Conservation (phyloP, 2,888 invertebrate species). For the Drosophila robusta region DNA sequence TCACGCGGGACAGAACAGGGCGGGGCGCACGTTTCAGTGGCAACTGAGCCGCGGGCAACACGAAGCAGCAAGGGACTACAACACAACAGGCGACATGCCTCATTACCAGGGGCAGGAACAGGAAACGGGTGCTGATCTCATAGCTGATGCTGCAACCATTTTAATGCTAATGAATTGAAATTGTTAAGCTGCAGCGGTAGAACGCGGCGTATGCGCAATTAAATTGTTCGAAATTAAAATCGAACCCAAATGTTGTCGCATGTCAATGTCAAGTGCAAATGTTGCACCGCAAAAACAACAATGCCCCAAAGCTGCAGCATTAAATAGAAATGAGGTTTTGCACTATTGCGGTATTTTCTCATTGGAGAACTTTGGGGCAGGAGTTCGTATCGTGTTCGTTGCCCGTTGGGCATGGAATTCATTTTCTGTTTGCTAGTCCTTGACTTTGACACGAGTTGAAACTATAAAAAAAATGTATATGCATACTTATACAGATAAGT, state of each 20-base stretch:
- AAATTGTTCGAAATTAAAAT: slow-evolving; percentile 64
- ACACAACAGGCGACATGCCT: slow-evolving; percentile 35
- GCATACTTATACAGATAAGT: not conserved
- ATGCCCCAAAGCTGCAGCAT: slow-evolving; percentile 19
- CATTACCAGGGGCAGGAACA: slow-evolving; percentile 45
- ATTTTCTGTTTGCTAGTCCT: slow-evolving; percentile 49
- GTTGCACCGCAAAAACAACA: slow-evolving; percentile 49
- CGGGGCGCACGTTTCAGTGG: slow-evolving; percentile 52
- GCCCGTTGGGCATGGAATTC: slow-evolving; percentile 49
- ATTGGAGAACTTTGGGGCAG: slow-evolving; percentile 9
- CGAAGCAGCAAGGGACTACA: slow-evolving; percentile 19
- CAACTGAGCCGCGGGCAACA: slow-evolving; percentile 58
- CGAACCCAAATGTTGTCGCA: slow-evolving; percentile 45
- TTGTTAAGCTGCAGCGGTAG: slow-evolving; percentile 38
- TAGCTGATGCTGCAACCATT: slow-evolving; percentile 18
- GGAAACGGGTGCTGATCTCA: slow-evolving; percentile 32
- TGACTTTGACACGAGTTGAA: slow-evolving; percentile 58
- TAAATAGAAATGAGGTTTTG: slow-evolving; percentile 54
- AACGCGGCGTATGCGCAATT: slow-evolving; percentile 66
- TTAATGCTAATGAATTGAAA: slow-evolving; percentile 78
- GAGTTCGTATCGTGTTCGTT: slow-evolving; percentile 30
- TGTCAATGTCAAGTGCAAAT: slow-evolving; percentile 77
- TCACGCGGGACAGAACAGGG: slow-evolving; percentile 14
- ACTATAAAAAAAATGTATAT: slow-evolving; percentile 45
- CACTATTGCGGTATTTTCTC: slow-evolving; percentile 29